A percentile compares a stretch with the other conserved stretches of the same genome.
Evolutionary conservation across 1,140 invertebrate genomes (phyloP).

Genomic region (Condylostylus longicornis): DNA sequence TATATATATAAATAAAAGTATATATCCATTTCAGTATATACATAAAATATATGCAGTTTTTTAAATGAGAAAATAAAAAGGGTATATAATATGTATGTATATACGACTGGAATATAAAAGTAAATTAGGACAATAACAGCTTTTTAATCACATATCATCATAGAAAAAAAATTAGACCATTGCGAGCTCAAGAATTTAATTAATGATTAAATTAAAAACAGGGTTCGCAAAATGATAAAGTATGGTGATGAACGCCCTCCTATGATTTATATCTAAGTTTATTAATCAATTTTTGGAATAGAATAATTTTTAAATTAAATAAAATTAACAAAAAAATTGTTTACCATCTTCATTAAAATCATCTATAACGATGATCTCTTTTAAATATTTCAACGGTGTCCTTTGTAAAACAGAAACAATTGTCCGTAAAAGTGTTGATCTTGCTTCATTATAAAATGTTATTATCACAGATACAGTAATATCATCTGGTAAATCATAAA

Average conservation of each 20-base stretch:
- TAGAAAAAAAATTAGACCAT: not conserved
- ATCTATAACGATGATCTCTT: conserved; percentile 88
- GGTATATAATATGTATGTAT: not conserved
- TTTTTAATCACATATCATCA: too few relatives aligned
- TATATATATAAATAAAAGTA: not conserved
- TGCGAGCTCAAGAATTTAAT: not conserved
- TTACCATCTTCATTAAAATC: conserved; percentile 64
- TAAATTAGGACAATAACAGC: not conserved
- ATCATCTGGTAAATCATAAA: not conserved
- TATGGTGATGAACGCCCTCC: too few relatives aligned
- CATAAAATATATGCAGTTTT: not conserved
- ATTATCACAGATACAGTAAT: conserved; percentile 54
- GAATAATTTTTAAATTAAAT: not conserved
- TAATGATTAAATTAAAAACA: not conserved
- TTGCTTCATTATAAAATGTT: conserved; percentile 73
- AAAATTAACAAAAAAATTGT: conserved; percentile 19
- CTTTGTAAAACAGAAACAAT: conserved; percentile 58
- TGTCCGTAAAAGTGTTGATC: conserved; percentile 60
- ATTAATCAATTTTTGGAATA: not conserved
- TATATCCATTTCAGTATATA: not conserved
- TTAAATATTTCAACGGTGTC: conserved; percentile 55
- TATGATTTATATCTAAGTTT: too few relatives aligned
- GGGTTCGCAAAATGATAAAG: too few relatives aligned
- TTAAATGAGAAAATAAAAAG: conserved; percentile 1
- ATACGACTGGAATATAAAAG: not conserved